These are phyloP conservation scores for Cotesia typhae DNA, from an alignment of 1,140 invertebrate species.

Conservation along the genomic window DNA sequence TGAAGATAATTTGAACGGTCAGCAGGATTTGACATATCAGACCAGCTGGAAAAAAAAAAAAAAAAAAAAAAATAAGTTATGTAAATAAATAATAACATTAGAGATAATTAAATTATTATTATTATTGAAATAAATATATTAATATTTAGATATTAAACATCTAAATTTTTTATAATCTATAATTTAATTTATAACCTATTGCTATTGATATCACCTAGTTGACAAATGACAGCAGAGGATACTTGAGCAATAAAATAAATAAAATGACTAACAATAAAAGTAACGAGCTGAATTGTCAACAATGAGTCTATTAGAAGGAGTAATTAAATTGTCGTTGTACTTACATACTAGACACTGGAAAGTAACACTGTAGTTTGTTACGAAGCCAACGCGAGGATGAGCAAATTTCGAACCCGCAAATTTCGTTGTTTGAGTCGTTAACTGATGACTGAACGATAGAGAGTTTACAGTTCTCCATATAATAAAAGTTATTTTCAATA, in stretches of 20 bases:
- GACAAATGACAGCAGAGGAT: no score
- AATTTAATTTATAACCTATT: no score
- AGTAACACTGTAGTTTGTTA: conserved; percentile 46
- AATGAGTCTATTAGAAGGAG: not conserved
- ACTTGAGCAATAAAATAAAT: no score
- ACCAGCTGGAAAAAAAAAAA: conserved; percentile 52
- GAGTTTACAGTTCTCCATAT: no score
- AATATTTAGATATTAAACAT: no score
- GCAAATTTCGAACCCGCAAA: conserved; percentile 52
- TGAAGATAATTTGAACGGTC: conserved; percentile 67
- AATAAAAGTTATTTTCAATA: no score
- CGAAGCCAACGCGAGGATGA: conserved; percentile 46
- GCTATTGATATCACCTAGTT: no score
- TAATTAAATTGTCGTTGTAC: conserved; percentile 27
- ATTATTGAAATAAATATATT: no score
- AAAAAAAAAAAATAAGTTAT: conserved; percentile 14
- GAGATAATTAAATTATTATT: conserved; percentile 7
- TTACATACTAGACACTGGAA: conserved; percentile 48
- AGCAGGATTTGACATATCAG: conserved; percentile 63
- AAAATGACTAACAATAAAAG: not conserved
- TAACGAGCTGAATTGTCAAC: not conserved
- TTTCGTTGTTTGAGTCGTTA: conserved; percentile 42
- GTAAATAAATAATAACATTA: not conserved
- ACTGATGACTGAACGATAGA: no score
- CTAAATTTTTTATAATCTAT: no score